Conservation (phyloP, 2,113 vertebrate genomes). For the Gobiocypris rarus region DNA sequence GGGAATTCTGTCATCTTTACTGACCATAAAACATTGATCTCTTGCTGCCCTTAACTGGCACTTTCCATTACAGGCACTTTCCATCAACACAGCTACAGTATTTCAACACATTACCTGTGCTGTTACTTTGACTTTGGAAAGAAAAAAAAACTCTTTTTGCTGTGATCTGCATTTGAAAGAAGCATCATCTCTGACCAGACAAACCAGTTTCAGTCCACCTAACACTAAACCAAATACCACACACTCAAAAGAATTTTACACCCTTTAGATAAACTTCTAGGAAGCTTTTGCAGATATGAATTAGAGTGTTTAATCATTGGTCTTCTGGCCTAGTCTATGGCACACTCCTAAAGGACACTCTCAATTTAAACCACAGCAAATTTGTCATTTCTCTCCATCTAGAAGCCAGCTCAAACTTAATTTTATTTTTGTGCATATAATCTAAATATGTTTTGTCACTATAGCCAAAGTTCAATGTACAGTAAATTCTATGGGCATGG, state of each 20-base stretch:
- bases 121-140: not conserved
- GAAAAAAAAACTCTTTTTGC: not conserved
- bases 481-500: slow-evolving; percentile 79
- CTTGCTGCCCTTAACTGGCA: no score
- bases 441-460: slow-evolving; percentile 21
- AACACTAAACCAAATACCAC: slow-evolving; percentile 60
- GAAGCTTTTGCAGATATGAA: slow-evolving; percentile 33
- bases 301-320: slow-evolving; percentile 26
- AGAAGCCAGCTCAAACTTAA: not conserved
- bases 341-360: no score
- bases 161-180: slow-evolving; percentile 47
- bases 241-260: slow-evolving; percentile 52
- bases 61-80: not conserved
- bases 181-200: slow-evolving; percentile 49
- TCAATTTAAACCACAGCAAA: not conserved
- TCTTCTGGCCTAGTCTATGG: slow-evolving; percentile 16
- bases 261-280: slow-evolving; percentile 42
- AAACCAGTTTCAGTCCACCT: slow-evolving; percentile 55
- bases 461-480: slow-evolving; percentile 76
- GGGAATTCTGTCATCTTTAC: slow-evolving; percentile 66
- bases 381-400: not conserved
- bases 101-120: not conserved
- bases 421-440: slow-evolving; percentile 62
- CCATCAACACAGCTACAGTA: not conserved
- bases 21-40: not conserved